Conservation (phyloP, 2,797 vertebrate species). For the Eulemur coronatus region DNA sequence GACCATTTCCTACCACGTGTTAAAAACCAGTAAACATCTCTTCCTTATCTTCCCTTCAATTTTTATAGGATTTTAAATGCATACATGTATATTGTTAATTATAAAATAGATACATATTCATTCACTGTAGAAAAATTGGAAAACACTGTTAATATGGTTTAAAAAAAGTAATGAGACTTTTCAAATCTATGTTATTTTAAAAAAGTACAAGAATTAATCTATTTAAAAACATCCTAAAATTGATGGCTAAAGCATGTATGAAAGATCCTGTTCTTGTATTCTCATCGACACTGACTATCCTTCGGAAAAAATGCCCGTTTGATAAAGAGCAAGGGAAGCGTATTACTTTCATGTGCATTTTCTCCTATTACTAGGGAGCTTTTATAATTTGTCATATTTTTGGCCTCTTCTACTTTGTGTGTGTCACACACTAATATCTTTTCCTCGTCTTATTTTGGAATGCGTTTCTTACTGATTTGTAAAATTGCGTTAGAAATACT, state of each 20-base stretch:
- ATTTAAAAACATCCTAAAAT: slow-evolving; percentile 57
- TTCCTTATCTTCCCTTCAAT: slow-evolving; percentile 27
- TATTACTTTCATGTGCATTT: not conserved
- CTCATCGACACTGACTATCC: not conserved
- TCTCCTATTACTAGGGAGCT: not conserved
- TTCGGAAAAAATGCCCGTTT: slow-evolving; percentile 11
- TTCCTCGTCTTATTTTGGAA: slow-evolving; percentile 47
- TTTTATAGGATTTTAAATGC: slow-evolving; percentile 47
- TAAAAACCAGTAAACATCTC: slow-evolving; percentile 10
- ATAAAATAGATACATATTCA: slow-evolving; percentile 64
- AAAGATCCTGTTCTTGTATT: not conserved
- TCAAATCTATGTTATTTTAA: slow-evolving; percentile 61
- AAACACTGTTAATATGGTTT: slow-evolving; percentile 48
- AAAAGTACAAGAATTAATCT: slow-evolving; percentile 43
- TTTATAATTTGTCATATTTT: not conserved
- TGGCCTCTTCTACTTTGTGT: slow-evolving; percentile 21
- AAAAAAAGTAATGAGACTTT: slow-evolving; percentile 54
- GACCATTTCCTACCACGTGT: not conserved
- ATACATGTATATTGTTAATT: slow-evolving; percentile 54
- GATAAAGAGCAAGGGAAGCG: not conserved
- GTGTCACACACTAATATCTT: not conserved
- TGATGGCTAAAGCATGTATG: not conserved
- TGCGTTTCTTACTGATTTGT: slow-evolving; percentile 45
- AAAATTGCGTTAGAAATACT: slow-evolving; percentile 43
- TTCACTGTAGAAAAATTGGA: slow-evolving; percentile 62